A percentile compares a stretch with the other conserved stretches of the same genome.
Evolutionary conservation across 2,888 invertebrate genomes (phyloP).

Genomic region (Melieria crassipennis): DNA sequence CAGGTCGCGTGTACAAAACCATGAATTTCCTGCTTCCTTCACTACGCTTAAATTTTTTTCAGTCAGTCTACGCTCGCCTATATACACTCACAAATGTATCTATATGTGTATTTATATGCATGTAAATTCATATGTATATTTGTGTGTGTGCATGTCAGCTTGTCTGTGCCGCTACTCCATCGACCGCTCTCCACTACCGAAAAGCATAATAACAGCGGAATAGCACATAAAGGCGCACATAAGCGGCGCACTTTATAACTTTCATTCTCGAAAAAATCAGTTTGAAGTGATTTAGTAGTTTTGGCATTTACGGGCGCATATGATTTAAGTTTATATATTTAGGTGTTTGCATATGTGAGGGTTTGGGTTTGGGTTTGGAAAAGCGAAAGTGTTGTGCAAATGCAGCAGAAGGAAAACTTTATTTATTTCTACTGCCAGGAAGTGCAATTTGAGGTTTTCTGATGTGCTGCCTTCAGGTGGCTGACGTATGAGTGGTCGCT

Average conservation of each 20-base stretch:
- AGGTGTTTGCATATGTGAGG: too few relatives aligned
- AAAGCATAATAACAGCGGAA: background rate
- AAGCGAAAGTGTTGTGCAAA: background rate
- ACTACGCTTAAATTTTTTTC: background rate
- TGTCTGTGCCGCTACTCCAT: background rate
- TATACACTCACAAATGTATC: background rate
- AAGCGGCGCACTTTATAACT: slow-evolving; percentile 29
- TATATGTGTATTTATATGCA: background rate
- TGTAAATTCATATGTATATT: background rate
- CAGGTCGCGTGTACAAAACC: slow-evolving; percentile 8
- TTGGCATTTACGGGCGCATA: background rate
- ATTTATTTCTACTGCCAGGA: too few relatives aligned
- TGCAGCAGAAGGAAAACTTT: too few relatives aligned
- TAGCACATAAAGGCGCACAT: slow-evolving; percentile 17
- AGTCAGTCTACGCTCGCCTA: background rate
- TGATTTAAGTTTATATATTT: too few relatives aligned
- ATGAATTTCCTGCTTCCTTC: slow-evolving; percentile 11
- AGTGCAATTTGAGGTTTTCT: too few relatives aligned
- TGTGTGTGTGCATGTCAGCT: background rate
- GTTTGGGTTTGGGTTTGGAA: background rate
- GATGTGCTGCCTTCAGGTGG: too few relatives aligned
- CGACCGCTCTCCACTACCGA: background rate
- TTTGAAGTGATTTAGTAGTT: slow-evolving; percentile 33
- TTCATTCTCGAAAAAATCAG: slow-evolving; percentile 19
- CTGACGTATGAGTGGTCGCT: too few relatives aligned